Evolutionary conservation across 2,888 invertebrate genomes (phyloP), one percentile per base, ranked within the genome.

Genomic region (Andricus quercusramuli): DNA sequence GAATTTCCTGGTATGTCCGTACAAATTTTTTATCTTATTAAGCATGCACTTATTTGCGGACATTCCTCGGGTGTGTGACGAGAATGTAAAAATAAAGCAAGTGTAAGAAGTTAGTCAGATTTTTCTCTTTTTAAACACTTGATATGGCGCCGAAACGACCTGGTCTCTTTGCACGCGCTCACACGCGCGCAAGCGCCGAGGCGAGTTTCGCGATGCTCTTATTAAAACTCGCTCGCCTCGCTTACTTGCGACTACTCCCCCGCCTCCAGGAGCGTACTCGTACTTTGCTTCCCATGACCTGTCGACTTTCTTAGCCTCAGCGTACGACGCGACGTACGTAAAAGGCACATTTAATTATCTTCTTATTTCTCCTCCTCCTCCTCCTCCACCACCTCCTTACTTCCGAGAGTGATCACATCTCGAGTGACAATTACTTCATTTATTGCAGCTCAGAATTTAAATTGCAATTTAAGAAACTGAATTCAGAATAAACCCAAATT

Each of bases 181-280:
- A 76, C 77, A 80, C 78, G 74, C 78, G 77, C 66, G 87, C 85
- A 74, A 78, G 62, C 51, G 79, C 74, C 64, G 77, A 78, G 80
- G 81, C 89, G 91, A 90, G 85, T 86, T 85, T 90, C 90, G 87
- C 88, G 85, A 89, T 91, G 91, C 91, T 92, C 91, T 92, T 92
- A 90, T 92, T 92, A 90, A 91, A 91, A 90, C 91, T 90, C 89
- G 90, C 89, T 91, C 89, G 89, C 89, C 88, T 86, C 87, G 85
- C 86, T 89, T 87, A 89, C 90, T 90, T 81, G 82, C 56, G 81
- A 80, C 79, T 80, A 80, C 82, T 84, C 74, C 74, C 74, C 51
- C 74, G n/a, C 56, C 47, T 51, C 51, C 47, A 67, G 67, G 67
- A 67, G 67, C 67, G 67, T 67, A 67, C 44, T 11, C 11, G 44